phyloP scores from a whole-genome alignment of 2,797 vertebrate species.

The Scyliorhinus canicula region DNA sequence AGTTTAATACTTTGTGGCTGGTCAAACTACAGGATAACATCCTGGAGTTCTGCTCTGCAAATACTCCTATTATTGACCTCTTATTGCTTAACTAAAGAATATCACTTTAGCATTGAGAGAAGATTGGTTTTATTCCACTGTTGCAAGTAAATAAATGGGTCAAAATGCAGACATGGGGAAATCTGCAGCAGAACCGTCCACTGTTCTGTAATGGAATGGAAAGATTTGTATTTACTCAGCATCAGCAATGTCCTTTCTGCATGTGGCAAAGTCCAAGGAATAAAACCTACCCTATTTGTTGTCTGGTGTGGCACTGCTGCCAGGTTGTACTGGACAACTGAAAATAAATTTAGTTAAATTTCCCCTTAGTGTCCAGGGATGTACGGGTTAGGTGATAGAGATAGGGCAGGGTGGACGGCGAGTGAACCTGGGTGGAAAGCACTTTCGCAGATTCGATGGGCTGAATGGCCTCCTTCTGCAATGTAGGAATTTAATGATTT shows the following conservation, averaged over 20 bases:
- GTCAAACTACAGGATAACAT: not conserved
- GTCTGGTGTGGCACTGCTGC: not conserved
- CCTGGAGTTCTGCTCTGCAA: not conserved
- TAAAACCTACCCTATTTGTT: not conserved
- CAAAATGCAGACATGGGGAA: not conserved
- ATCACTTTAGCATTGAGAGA: not conserved
- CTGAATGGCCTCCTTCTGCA: too few species aligned
- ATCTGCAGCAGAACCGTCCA: not conserved
- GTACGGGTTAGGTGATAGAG: too few species aligned
- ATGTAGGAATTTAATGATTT: too few species aligned
- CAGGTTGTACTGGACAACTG: not conserved
- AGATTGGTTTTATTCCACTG: not conserved
- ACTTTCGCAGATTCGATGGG: too few species aligned
- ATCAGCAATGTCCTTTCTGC: not conserved
- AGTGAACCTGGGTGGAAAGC: too few species aligned
- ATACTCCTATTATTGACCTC: not conserved
- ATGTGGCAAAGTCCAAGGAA: not conserved
- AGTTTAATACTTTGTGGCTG: not conserved
- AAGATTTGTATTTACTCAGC: not conserved
- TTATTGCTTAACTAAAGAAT: not conserved
- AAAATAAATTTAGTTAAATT: too few species aligned
- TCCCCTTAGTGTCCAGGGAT: too few species aligned
- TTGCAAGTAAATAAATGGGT: not conserved
- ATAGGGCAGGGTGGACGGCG: too few species aligned
- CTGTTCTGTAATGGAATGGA: not conserved